These are phyloP conservation scores for Danaus melanippus DNA, from an alignment of 1,140 invertebrate species.

Conservation along the genomic window DNA sequence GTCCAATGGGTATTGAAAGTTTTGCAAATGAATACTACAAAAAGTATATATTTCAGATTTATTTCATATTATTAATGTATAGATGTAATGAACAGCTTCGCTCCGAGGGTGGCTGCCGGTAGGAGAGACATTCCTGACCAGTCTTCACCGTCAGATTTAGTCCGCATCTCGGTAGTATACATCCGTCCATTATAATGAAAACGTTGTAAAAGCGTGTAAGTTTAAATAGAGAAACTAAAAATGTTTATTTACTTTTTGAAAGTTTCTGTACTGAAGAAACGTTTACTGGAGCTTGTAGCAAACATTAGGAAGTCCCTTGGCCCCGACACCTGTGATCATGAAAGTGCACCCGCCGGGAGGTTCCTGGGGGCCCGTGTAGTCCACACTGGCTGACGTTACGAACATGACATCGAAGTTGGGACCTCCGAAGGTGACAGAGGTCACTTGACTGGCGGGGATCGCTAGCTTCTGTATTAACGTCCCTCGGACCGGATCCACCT, in stretches of 20 bases:
- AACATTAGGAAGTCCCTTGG: constrained; percentile 67
- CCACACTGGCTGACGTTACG: constrained; percentile 77
- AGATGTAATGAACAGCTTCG: too few relatives aligned
- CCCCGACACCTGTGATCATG: constrained; percentile 77
- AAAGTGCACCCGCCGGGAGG: constrained; percentile 80
- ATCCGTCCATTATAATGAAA: too few relatives aligned
- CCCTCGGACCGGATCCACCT: constrained; percentile 49
- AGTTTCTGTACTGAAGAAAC: not conserved
- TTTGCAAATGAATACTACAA: too few relatives aligned
- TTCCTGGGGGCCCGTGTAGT: constrained; percentile 64
- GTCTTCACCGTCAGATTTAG: too few relatives aligned
- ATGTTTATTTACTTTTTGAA: constrained; percentile 1
- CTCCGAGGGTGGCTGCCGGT: too few relatives aligned
- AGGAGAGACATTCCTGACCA: too few relatives aligned
- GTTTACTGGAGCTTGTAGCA: constrained; percentile 27
- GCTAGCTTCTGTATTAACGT: constrained; percentile 73
- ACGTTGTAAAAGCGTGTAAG: too few relatives aligned
- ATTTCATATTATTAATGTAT: too few relatives aligned
- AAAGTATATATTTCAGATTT: too few relatives aligned
- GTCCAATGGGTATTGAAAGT: too few relatives aligned
- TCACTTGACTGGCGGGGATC: constrained; percentile 80
- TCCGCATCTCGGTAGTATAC: too few relatives aligned
- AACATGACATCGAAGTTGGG: constrained; percentile 81
- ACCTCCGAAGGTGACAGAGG: constrained; percentile 87
- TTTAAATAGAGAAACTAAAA: not conserved